These are phyloP conservation scores for Cyprinodon diabolis DNA, from an alignment of 2,797 vertebrate species.

Conservation along the genomic window DNA sequence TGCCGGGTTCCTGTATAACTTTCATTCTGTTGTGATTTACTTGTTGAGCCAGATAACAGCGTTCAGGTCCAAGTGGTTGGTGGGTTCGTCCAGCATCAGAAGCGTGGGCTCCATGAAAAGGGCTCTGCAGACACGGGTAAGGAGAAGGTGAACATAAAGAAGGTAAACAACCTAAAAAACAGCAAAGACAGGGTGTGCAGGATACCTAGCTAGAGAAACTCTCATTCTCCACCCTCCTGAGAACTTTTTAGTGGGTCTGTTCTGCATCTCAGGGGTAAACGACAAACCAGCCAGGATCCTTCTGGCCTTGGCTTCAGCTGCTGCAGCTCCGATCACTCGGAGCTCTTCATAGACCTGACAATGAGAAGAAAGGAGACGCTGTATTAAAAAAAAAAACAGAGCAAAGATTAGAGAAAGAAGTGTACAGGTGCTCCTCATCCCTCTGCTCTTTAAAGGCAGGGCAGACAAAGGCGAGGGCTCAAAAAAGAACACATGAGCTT, in stretches of 20 bases:
- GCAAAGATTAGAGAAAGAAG: not conserved
- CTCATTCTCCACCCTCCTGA: constrained; percentile 96
- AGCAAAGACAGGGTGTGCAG: not conserved
- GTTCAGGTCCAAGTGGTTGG: constrained; percentile 93
- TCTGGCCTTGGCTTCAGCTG: constrained; percentile 90
- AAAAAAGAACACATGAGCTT: no score
- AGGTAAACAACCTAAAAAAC: not conserved
- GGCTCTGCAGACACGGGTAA: constrained; percentile 74
- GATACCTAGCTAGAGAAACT: constrained; percentile 91
- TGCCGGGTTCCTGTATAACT: not conserved
- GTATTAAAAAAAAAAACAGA: not conserved
- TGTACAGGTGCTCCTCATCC: no score
- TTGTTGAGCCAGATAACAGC: constrained; percentile 97
- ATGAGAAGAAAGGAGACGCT: not conserved
- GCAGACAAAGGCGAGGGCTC: no score
- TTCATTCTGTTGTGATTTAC: constrained; percentile 63
- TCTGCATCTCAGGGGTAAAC: constrained; percentile 93
- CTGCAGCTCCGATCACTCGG: constrained; percentile 85
- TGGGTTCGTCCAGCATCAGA: constrained; percentile 93
- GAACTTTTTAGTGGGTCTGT: constrained; percentile 90
- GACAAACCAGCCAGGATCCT: constrained; percentile 91
- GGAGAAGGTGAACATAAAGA: not conserved
- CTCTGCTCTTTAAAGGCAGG: no score
- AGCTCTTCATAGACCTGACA: constrained; percentile 90
- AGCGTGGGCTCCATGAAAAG: constrained; percentile 94